Conservation (phyloP, 2,113 vertebrate species). For the Tonatia bakeri region DNA sequence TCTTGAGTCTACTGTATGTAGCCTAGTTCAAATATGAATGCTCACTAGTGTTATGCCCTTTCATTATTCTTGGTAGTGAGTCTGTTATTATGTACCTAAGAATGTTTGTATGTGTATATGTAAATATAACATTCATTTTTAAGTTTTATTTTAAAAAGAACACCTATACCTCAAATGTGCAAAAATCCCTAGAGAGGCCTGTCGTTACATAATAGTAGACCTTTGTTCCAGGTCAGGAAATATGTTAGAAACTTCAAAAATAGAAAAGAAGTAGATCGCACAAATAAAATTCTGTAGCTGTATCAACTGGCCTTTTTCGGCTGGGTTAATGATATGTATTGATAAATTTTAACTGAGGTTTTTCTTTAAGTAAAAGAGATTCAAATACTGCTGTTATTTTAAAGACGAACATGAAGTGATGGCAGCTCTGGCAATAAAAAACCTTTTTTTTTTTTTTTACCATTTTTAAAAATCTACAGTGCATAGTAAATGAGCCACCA, state of each 20-base stretch:
- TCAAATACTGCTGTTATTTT: constrained; percentile 69
- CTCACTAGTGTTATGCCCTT: not conserved
- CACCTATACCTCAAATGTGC: not conserved
- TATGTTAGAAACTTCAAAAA: constrained; percentile 20
- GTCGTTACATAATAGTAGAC: not conserved
- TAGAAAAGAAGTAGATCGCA: not conserved
- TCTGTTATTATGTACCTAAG: not conserved
- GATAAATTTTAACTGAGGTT: constrained; percentile 76
- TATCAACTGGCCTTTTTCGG: constrained; percentile 12
- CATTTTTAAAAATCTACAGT: constrained; percentile 63
- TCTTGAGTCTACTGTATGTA: not conserved
- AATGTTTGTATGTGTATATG: not conserved
- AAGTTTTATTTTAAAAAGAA: not conserved
- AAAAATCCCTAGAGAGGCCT: not conserved
- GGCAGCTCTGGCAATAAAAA: constrained; percentile 68
- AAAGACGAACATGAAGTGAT: constrained; percentile 59
- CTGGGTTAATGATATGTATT: constrained; percentile 55
- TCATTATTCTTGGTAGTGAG: not conserved
- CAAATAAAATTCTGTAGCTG: not conserved
- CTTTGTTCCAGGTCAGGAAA: not conserved
- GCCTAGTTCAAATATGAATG: not conserved
- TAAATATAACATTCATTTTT: not conserved
- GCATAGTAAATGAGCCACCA: constrained; percentile 76
- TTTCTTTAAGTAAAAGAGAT: constrained; percentile 66
- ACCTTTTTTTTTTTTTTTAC: constrained; percentile 61